Base-by-base conservation (phyloP, 1,140 invertebrate species). In the Pantala flavescens region DNA sequence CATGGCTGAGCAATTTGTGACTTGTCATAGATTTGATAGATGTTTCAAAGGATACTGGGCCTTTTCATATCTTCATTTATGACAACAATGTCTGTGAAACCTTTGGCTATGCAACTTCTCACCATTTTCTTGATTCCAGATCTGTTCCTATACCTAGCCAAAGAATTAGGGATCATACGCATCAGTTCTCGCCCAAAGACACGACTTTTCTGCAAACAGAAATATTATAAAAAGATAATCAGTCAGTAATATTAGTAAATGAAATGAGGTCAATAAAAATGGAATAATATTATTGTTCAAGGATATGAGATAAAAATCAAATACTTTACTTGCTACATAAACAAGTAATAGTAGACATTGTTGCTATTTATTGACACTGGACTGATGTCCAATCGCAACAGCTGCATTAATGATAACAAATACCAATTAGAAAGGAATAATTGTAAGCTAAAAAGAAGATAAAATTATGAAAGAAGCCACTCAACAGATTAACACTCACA, bases 51-150 rank as follows among this genome's bases (percentile, higher is more conserved):
- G 81, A 85, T 88, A 90, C 88, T 96, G 19, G 96, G 96, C 81
- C 92, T 88, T 78, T 93, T 92, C 77, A 89, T 88, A 84, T 99
- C 92, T 84, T 99, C 96, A 85, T 98, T 98, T 7, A 99, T 84
- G 70, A 99, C 88, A 77, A 99, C 85, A 23, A 99, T 85, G 84
- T 98, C 96, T 11, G 97, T 97, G 77, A 90, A 97, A 70, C 89
- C 87, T 77, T 89, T 90, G 0, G 87, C 84, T 21, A 86, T 89
- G 0, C 93, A 93, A 79, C 92, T 90, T 78, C 91, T 90, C 0
- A 96, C 90, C 75, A 98, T 95, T 79, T 95, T 95, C 81, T 99
- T 99, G 0, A 99, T 88, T 72, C 92, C 91, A n/a, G 93, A 90
- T 77, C 93, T 87, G 80, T 93, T 90, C 71, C 95, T 86, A 76